Conservation (phyloP, 2,888 invertebrate species). For the Drosophila kanekoi region DNA sequence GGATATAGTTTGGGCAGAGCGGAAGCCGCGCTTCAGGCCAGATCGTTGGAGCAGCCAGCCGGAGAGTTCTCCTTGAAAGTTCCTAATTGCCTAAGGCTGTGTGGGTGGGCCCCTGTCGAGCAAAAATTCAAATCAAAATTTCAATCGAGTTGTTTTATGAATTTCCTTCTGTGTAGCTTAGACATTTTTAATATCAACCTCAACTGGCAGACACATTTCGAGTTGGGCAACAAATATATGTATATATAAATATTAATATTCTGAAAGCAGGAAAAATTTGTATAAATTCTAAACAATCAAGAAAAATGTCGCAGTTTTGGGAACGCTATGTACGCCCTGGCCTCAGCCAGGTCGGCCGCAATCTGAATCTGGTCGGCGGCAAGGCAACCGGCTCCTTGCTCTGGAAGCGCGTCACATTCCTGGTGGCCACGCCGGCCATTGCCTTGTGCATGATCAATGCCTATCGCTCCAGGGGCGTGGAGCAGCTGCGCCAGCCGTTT, state of each 20-base stretch:
- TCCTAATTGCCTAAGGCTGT: conserved; percentile 58
- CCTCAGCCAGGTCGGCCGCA: conserved; percentile 13
- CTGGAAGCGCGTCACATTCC: conserved; percentile 91
- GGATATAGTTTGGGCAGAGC: conserved; percentile 4
- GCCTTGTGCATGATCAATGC: conserved; percentile 90
- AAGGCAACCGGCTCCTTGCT: conserved; percentile 86
- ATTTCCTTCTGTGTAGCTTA: not conserved
- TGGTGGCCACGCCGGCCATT: conserved; percentile 92
- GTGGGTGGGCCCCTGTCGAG: not conserved
- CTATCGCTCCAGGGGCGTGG: conserved; percentile 83
- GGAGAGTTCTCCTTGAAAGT: conserved; percentile 68
- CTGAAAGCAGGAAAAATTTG: not conserved
- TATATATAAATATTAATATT: conserved; percentile 10
- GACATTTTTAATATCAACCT: not conserved
- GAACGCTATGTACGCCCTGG: conserved; percentile 34
- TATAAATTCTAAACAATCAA: conserved; percentile 13
- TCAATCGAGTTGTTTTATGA: conserved; percentile 38
- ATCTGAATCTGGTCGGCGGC: conserved; percentile 7
- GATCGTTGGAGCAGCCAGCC: conserved; percentile 40
- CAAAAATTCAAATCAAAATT: conserved; percentile 2
- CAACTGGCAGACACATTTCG: conserved; percentile 18
- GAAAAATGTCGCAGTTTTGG: conserved; percentile 51
- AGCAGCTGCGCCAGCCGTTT: conserved; percentile 88
- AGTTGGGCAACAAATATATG: conserved; percentile 11
- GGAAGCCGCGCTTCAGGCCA: conserved; percentile 43